Evolutionary conservation across 2,113 vertebrate species (phyloP), one percentile per base, ranked within the genome.

Genomic region (Garra rufa): DNA sequence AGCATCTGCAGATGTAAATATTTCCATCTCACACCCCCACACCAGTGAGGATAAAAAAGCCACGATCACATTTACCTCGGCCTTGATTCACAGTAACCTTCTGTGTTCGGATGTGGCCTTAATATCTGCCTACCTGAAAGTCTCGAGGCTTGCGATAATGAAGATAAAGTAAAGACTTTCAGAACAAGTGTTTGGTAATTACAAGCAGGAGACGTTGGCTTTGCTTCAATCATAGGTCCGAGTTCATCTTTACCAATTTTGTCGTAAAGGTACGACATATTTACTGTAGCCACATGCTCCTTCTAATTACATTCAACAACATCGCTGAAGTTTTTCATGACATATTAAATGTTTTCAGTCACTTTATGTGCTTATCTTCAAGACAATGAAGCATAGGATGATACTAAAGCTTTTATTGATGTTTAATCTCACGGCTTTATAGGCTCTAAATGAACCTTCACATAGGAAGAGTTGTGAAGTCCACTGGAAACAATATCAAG

Each of bases 231-330:
- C 48, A 38, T 14, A 81, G 59, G 41, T 38, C 65, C 11, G 30
- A 41, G 13, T 73, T 73, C 70, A 69, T 67, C 61, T 82, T 85
- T 52, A 77, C 52, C 70, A 85, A 74, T 75, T 80, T 41, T 48
- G 65, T 65, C 3, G 38, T 79, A 79, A 67, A 80, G 30, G 74
- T 74, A 83, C 34, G 46, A 38, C 65, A 85, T 75, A 83, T 83
- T 70, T 70, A 85, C 80, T 74, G 65, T 43, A 30, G 69, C 69
- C 67, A 83, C 83, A 81, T 81, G 63, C 24, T 76, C 52, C 38
- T 50, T 65, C 71, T 88, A 88, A 86, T 86, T 84, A 81, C 41
- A 83, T 82, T 87, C 82, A 48, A 82, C 55, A 46, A 75, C 67
- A 73, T 76, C 2, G 1, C 30, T 9, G 8, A 85, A 76, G 30